Conservation (phyloP, 2,113 vertebrate genomes). For the Notothenia coriiceps region DNA sequence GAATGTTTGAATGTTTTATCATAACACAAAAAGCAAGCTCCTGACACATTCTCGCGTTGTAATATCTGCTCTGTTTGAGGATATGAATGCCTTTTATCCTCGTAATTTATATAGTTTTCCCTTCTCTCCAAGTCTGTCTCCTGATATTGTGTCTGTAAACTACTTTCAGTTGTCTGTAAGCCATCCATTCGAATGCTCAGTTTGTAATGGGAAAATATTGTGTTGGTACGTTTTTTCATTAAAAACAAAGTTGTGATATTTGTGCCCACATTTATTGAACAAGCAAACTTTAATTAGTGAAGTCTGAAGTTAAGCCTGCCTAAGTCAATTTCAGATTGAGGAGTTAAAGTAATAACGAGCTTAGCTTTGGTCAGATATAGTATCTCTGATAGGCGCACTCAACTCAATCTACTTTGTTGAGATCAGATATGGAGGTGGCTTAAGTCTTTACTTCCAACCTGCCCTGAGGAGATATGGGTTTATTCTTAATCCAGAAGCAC, state of each 20-base stretch:
- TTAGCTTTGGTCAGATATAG: constrained; percentile 60
- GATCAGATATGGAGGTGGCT: constrained; percentile 64
- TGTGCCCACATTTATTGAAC: constrained; percentile 35
- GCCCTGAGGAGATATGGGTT: constrained; percentile 26
- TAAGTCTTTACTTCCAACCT: constrained; percentile 48
- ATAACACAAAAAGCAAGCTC: constrained; percentile 17
- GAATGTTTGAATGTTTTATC: constrained; percentile 31
- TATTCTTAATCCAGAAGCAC: constrained; percentile 35
- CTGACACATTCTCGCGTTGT: constrained; percentile 5
- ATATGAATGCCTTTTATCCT: constrained; percentile 31
- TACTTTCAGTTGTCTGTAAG: background rate
- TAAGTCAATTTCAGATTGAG: constrained; percentile 58
- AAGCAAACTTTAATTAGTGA: constrained; percentile 16
- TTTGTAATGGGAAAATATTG: constrained; percentile 1
- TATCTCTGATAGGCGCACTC: constrained; percentile 4
- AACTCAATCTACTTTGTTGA: constrained; percentile 52
- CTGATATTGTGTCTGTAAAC: background rate
- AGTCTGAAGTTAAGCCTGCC: constrained; percentile 24
- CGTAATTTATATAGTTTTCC: constrained; percentile 11
- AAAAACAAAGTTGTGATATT: constrained; percentile 18
- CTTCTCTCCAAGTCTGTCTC: constrained; percentile 4
- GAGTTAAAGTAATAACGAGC: constrained; percentile 50
- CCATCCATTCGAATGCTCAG: background rate
- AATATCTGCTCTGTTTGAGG: constrained; percentile 9
- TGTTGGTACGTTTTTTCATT: background rate